phyloP scores from a whole-genome alignment of 2,888 invertebrate genomes.

The Habrosyne pyritoides region DNA sequence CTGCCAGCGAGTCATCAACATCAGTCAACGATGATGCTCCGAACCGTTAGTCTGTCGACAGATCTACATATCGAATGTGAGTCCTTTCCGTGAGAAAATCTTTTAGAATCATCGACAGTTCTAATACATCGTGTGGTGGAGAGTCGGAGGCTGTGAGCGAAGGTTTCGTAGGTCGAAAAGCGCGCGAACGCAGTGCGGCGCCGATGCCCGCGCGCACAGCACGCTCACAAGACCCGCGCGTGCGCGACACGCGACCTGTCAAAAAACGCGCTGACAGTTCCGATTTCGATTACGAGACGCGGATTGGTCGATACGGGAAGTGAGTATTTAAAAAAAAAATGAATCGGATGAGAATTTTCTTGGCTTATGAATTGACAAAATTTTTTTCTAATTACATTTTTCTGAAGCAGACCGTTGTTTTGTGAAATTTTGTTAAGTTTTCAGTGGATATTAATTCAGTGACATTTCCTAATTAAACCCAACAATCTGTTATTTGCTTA shows the following conservation, averaged over 20 bases:
- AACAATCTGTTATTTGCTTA: conserved; percentile 37
- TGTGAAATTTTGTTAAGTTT: conserved; percentile 13
- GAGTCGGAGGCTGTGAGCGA: conserved; percentile 67
- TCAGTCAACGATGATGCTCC: conserved; percentile 62
- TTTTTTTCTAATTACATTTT: conserved; percentile 19
- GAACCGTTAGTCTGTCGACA: conserved; percentile 59
- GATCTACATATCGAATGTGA: conserved; percentile 58
- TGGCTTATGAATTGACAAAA: conserved; percentile 48
- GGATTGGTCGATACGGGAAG: conserved; percentile 28
- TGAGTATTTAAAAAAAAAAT: conserved; percentile 47
- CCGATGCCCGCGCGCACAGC: conserved; percentile 78
- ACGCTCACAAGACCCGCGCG: conserved; percentile 73
- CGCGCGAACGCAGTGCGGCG: conserved; percentile 82
- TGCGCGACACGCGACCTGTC: conserved; percentile 63
- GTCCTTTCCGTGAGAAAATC: conserved; percentile 77
- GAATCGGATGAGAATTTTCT: conserved; percentile 60
- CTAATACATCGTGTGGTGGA: conserved; percentile 65
- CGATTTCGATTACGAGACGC: conserved; percentile 55
- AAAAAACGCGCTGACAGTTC: conserved; percentile 62
- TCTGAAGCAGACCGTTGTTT: conserved; percentile 8
- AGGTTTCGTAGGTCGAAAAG: conserved; percentile 78
- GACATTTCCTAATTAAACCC: conserved; percentile 22
- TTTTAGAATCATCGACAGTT: conserved; percentile 62
- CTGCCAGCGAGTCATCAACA: conserved; percentile 64
- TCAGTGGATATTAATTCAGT: conserved; percentile 20